phyloP scores from a whole-genome alignment of 2,888 invertebrate genomes.

The Entomobrya proxima region DNA sequence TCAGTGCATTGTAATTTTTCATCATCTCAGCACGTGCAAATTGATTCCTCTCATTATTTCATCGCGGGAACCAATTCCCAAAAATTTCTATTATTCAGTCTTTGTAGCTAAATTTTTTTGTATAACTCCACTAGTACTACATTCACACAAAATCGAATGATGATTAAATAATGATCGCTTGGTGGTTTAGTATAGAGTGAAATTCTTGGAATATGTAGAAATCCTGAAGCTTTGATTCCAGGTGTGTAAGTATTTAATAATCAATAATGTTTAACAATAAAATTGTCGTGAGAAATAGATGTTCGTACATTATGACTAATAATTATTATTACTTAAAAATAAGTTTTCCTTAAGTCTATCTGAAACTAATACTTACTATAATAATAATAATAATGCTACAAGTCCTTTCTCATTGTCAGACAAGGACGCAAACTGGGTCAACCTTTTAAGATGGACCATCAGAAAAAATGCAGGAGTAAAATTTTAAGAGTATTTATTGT shows the following conservation, averaged over 20 bases:
- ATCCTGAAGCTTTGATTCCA: conserved; percentile 62
- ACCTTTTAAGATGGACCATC: conserved; percentile 66
- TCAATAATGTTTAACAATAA: conserved; percentile 38
- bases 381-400: conserved; percentile 45
- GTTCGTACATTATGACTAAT: conserved; percentile 57
- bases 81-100: conserved; percentile 69
- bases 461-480: conserved; percentile 63
- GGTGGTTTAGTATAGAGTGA: conserved; percentile 41
- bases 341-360: conserved; percentile 55
- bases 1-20: conserved; percentile 71
- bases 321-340: conserved; percentile 37
- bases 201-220: conserved; percentile 45
- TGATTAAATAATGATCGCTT: conserved; percentile 51
- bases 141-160: conserved; percentile 54
- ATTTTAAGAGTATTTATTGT: conserved; percentile 52
- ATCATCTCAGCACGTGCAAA: conserved; percentile 75
- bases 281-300: conserved; percentile 54
- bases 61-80: conserved; percentile 61
- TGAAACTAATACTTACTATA: conserved; percentile 51
- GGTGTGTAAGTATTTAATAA: conserved; percentile 62
- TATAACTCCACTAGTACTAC: conserved; percentile 66
- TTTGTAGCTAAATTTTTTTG: conserved; percentile 68
- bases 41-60: conserved; percentile 73
- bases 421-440: conserved; percentile 61
- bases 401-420: conserved; percentile 50